A percentile compares a stretch with the other conserved stretches of the same genome.
These are phyloP conservation scores for Zele albiditarsus DNA, from an alignment of 2,888 invertebrate genomes.

Conservation along the genomic window DNA sequence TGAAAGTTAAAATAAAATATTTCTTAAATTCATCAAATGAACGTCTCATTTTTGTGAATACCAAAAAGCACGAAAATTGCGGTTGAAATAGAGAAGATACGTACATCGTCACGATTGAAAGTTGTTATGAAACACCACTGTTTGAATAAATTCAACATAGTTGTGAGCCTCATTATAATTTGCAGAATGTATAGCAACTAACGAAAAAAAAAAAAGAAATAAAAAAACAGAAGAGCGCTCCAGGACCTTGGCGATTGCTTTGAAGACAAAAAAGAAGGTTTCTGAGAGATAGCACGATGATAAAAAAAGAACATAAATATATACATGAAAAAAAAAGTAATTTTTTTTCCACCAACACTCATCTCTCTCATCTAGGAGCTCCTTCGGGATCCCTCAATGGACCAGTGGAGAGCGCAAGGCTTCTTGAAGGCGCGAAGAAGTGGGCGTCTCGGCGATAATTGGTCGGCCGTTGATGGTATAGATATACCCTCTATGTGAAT, in stretches of 20 bases:
- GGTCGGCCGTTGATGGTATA: constrained; percentile 56
- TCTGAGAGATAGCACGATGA: neutral
- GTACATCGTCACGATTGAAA: too few species aligned
- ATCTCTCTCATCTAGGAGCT: constrained; percentile 16
- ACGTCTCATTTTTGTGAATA: neutral
- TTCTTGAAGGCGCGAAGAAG: constrained; percentile 56
- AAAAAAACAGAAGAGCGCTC: constrained; percentile 9
- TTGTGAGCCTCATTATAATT: constrained; percentile 28
- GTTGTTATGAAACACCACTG: neutral
- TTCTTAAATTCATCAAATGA: neutral
- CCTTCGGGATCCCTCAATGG: constrained; percentile 30
- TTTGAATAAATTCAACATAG: constrained; percentile 28
- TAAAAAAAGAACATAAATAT: constrained; percentile 23
- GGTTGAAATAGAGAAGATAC: too few species aligned
- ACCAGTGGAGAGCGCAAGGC: constrained; percentile 19
- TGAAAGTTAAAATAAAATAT: neutral
- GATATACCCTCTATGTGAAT: constrained; percentile 29
- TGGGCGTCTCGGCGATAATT: constrained; percentile 65
- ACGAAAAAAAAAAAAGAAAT: constrained; percentile 18
- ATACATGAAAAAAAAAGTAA: constrained; percentile 15
- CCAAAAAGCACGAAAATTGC: too few species aligned
- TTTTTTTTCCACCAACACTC: constrained; percentile 15
- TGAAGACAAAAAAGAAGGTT: constrained; percentile 14
- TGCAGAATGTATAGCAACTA: neutral
- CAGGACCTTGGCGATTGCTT: constrained; percentile 12